Evolutionary conservation across 1,140 invertebrate genomes (phyloP).

Genomic region (Planococcus citri): DNA sequence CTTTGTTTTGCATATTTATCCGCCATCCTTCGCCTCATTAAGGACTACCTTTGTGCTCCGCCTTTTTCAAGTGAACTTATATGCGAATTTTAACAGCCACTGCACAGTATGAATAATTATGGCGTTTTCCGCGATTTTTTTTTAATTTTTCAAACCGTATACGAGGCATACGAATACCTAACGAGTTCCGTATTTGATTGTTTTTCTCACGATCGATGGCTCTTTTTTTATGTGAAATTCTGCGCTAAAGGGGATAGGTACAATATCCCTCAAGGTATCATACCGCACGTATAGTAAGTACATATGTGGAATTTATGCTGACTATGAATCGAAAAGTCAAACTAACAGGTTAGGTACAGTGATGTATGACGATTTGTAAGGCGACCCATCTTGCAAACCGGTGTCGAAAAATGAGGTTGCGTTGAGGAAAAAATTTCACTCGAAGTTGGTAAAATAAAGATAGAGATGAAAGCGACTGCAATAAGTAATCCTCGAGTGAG

Average conservation of each 20-base stretch:
- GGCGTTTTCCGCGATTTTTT: neutral
- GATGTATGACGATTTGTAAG: too few species aligned
- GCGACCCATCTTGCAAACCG: too few species aligned
- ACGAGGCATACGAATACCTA: neutral
- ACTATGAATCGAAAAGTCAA: too few species aligned
- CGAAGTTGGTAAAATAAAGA: neutral
- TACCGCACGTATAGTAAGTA: neutral
- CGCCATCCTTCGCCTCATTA: constrained; percentile 18
- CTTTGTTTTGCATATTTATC: constrained; percentile 18
- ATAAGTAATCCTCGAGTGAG: neutral
- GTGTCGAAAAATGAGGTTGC: too few species aligned
- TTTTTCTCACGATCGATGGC: neutral
- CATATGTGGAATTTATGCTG: too few species aligned
- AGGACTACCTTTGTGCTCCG: constrained; percentile 16
- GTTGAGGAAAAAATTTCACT: neutral
- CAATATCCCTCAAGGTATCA: neutral
- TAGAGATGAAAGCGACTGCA: neutral
- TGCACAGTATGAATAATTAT: constrained; percentile 15
- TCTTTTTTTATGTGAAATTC: neutral
- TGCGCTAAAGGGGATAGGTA: neutral
- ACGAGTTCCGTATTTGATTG: neutral
- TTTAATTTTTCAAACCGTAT: neutral
- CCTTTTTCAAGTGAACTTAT: constrained; percentile 19
- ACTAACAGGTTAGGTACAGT: too few species aligned
- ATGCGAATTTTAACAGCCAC: constrained; percentile 14